Percentiles rank a stretch among this genome's conserved stretches.
These are phyloP conservation scores for Ostrea denselamellosa DNA, from an alignment of 1,140 invertebrate genomes.

Conservation along the genomic window DNA sequence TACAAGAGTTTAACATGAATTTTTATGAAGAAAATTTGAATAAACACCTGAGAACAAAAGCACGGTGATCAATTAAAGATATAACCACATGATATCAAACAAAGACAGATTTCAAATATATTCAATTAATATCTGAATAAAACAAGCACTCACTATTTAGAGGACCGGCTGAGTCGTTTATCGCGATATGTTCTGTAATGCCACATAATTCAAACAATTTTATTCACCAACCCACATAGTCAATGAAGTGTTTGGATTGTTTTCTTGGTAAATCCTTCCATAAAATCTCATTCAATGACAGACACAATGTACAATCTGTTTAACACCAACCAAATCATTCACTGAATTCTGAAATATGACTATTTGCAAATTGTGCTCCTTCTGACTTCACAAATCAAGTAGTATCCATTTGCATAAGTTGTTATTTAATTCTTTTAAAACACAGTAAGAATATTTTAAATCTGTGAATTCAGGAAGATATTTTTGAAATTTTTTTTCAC, in stretches of 20 bases:
- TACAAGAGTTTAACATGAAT: too few species aligned
- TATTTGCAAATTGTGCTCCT: too few species aligned
- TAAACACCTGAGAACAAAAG: too few species aligned
- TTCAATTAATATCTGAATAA: too few species aligned
- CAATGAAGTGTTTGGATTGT: not conserved
- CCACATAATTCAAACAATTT: slow-evolving; percentile 52
- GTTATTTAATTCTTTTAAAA: not conserved
- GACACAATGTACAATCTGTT: too few species aligned
- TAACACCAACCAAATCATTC: too few species aligned
- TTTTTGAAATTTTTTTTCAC: not conserved
- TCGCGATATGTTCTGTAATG: slow-evolving; percentile 62
- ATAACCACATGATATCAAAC: too few species aligned
- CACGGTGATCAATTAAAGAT: too few species aligned
- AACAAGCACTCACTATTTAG: slow-evolving; percentile 51
- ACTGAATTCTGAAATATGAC: too few species aligned
- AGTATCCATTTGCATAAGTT: not conserved
- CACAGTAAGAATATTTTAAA: not conserved
- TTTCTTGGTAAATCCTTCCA: not conserved
- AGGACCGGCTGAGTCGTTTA: slow-evolving; percentile 48
- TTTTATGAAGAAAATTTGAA: too few species aligned
- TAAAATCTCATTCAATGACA: too few species aligned
- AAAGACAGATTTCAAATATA: too few species aligned
- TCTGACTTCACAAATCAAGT: not conserved
- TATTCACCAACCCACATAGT: not conserved
- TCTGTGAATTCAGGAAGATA: not conserved